Evolutionary conservation across 2,797 vertebrate species (phyloP).

Genomic region (Jordanella pulchra): DNA sequence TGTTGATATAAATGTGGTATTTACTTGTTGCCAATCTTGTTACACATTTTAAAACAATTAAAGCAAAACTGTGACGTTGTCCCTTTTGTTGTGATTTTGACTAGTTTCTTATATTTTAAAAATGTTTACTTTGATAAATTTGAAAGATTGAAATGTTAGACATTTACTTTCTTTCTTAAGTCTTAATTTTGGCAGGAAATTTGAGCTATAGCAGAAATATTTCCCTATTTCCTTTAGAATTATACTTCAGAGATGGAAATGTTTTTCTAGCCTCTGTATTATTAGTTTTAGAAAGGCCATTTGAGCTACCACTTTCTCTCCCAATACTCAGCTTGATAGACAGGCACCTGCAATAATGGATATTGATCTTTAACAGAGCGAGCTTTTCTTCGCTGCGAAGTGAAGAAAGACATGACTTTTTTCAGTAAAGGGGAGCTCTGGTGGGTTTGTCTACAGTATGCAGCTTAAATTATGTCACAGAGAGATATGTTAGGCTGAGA

Average conservation of each 20-base stretch:
- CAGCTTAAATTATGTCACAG: conserved; percentile 24
- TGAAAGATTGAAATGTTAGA: conserved; percentile 1
- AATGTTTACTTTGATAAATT: not conserved
- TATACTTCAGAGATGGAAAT: conserved; percentile 42
- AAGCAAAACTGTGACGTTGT: not conserved
- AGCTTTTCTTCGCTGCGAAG: conserved; percentile 52
- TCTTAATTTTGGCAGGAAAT: not conserved
- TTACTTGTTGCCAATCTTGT: not conserved
- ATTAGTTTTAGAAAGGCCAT: conserved; percentile 54
- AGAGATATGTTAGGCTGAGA: not conserved
- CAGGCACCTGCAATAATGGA: conserved; percentile 73
- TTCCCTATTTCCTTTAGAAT: conserved; percentile 26
- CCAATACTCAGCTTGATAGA: conserved; percentile 63
- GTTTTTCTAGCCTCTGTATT: conserved; percentile 54
- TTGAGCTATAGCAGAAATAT: conserved; percentile 14
- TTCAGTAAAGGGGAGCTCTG: conserved; percentile 24
- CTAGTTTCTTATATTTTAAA: not conserved
- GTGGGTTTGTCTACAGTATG: conserved; percentile 18
- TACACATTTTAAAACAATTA: not conserved
- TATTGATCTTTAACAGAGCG: conserved; percentile 78
- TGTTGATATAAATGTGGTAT: too few relatives aligned
- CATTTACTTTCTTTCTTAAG: not conserved
- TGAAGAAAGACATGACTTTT: conserved; percentile 38
- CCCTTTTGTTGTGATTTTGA: too few relatives aligned
- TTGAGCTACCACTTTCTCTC: conserved; percentile 67